phyloP scores from a whole-genome alignment of 2,113 vertebrate genomes.

The Porphyrio hochstetteri region DNA sequence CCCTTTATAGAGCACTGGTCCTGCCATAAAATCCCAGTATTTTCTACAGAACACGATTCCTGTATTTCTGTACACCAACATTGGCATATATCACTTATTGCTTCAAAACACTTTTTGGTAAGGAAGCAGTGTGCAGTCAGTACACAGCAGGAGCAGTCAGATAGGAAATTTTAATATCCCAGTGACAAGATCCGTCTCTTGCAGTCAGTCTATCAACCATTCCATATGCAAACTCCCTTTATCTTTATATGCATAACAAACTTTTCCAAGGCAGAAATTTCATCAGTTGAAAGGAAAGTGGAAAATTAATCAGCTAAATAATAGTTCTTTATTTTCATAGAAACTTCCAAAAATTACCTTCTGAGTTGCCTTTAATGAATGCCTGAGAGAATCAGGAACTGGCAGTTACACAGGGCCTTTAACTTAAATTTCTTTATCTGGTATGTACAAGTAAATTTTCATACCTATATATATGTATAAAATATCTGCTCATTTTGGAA shows the following conservation, averaged over 20 bases:
- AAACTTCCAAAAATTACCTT: background rate
- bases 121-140: background rate
- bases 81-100: background rate
- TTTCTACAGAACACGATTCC: background rate
- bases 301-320: background rate
- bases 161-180: background rate
- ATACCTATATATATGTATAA: background rate
- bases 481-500: background rate
- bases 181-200: background rate
- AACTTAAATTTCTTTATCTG: background rate
- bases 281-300: background rate
- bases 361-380: background rate
- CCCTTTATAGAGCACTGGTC: fast-evolving
- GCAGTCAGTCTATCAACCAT: background rate
- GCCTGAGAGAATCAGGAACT: background rate
- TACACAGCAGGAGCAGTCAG: background rate
- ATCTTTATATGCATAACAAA: background rate
- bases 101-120: background rate
- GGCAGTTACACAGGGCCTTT: background rate
- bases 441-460: background rate
- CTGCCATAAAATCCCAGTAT: background rate
- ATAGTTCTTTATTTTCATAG: background rate
- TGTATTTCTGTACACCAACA: background rate
- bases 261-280: background rate
- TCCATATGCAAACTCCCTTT: background rate